Percentiles rank a stretch among this genome's conserved stretches.
These are phyloP conservation scores for Drosophila vallismaia DNA, from an alignment of 2,888 invertebrate species.

Conservation along the genomic window DNA sequence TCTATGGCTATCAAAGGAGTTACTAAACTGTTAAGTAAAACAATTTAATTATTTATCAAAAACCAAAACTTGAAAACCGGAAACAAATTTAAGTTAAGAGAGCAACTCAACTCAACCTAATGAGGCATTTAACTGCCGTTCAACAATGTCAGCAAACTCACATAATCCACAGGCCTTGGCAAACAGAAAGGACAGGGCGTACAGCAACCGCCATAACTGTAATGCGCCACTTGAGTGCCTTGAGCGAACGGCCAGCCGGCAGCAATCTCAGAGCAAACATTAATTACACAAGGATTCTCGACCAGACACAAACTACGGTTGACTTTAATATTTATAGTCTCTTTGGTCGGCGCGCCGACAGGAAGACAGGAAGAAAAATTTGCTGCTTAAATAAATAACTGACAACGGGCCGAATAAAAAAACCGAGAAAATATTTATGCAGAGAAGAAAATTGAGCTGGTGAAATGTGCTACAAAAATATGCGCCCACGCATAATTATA, in stretches of 20 bases:
- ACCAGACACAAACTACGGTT: constrained; percentile 55
- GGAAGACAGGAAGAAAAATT: constrained; percentile 39
- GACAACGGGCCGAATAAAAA: constrained; percentile 23
- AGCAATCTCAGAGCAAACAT: constrained; percentile 64
- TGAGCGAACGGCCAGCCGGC: constrained; percentile 19
- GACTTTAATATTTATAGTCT: constrained; percentile 74
- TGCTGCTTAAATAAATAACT: constrained; percentile 68
- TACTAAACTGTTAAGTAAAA: too few relatives aligned
- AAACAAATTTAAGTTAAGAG: constrained; percentile 19
- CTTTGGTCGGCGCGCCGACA: constrained; percentile 17
- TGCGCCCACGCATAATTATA: constrained; percentile 75
- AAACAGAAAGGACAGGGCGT: constrained; percentile 29
- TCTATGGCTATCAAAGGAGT: neutral
- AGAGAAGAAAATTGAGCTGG: constrained; percentile 22
- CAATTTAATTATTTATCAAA: constrained; percentile 18
- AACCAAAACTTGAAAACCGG: constrained; percentile 11
- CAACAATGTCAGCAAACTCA: constrained; percentile 57
- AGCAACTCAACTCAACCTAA: constrained; percentile 52
- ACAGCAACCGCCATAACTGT: constrained; percentile 43
- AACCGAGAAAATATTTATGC: neutral
- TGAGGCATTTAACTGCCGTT: constrained; percentile 62
- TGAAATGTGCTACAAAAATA: constrained; percentile 22
- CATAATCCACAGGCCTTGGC: constrained; percentile 50
- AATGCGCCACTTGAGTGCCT: constrained; percentile 63
- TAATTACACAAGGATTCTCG: constrained; percentile 68